phyloP scores from a whole-genome alignment of 2,888 invertebrate genomes.

The Ryuthela nishihirai region DNA sequence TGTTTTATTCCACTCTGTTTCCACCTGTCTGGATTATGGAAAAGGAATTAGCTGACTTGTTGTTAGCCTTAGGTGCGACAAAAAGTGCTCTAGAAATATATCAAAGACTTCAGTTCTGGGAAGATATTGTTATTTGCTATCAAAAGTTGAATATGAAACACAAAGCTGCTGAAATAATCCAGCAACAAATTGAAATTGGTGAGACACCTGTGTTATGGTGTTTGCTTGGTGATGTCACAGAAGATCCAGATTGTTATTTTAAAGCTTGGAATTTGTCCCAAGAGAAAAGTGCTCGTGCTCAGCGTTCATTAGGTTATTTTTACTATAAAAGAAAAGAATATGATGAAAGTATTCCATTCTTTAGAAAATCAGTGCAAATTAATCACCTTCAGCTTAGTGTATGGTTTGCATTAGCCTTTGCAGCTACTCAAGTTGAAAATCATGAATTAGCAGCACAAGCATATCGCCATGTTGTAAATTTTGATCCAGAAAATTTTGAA shows the following conservation, averaged over 20 bases:
- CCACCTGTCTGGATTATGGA: constrained; percentile 73
- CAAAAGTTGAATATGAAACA: constrained; percentile 60
- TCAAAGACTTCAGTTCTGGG: constrained; percentile 75
- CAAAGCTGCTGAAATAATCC: constrained; percentile 81
- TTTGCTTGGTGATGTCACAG: constrained; percentile 81
- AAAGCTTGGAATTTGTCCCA: constrained; percentile 88
- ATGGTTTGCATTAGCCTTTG: constrained; percentile 81
- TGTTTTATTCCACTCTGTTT: constrained; percentile 68
- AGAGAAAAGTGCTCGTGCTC: constrained; percentile 74
- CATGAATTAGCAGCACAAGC: constrained; percentile 80
- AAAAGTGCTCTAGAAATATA: constrained; percentile 80
- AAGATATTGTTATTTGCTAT: constrained; percentile 88
- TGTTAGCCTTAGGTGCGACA: constrained; percentile 73
- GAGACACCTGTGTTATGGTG: constrained; percentile 85
- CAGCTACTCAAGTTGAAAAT: constrained; percentile 70
- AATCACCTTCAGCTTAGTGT: constrained; percentile 83
- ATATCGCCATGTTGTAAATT: constrained; percentile 76
- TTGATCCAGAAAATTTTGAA: constrained; percentile 85
- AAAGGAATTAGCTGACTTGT: constrained; percentile 70
- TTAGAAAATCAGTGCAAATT: constrained; percentile 74
- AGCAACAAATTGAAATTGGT: constrained; percentile 70
- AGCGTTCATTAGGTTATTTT: constrained; percentile 78
- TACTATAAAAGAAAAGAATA: constrained; percentile 70
- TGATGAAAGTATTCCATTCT: constrained; percentile 72
- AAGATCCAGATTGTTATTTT: constrained; percentile 73